A percentile compares a stretch with the other conserved stretches of the same genome.
Evolutionary conservation across 2,888 invertebrate species (phyloP).

Genomic region (Tillus elongatus): DNA sequence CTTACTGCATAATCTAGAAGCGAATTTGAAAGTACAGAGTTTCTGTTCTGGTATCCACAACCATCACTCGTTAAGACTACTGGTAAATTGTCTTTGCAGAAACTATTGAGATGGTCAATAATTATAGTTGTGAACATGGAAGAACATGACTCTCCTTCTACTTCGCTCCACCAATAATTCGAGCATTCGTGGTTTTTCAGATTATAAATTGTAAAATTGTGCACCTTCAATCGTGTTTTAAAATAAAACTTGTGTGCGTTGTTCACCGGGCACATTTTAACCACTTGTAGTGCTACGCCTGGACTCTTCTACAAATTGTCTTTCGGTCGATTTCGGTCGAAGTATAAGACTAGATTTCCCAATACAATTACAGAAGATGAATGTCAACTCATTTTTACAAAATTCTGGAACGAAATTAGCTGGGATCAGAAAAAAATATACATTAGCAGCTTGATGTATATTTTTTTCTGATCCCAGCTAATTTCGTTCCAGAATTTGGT

Average conservation of each 20-base stretch:
- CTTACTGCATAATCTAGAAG: slow-evolving; percentile 15
- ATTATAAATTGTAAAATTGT: slow-evolving; percentile 28
- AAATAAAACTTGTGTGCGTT: slow-evolving; percentile 22
- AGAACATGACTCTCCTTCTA: slow-evolving; percentile 7
- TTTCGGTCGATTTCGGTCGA: no score
- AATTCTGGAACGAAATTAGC: no score
- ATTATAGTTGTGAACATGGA: slow-evolving; percentile 9
- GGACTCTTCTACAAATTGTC: no score
- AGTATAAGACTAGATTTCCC: no score
- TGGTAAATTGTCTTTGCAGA: slow-evolving; percentile 8
- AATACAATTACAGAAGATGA: no score
- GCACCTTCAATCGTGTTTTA: slow-evolving; percentile 26
- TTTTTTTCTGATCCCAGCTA: no score
- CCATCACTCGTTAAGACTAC: slow-evolving; percentile 14
- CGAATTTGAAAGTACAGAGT: slow-evolving; percentile 14
- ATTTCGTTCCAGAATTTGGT: no score
- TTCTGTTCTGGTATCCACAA: slow-evolving; percentile 13
- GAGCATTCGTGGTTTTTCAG: slow-evolving; percentile 18
- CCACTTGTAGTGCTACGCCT: no score
- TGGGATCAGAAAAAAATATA: no score
- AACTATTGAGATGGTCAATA: slow-evolving; percentile 9
- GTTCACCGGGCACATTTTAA: slow-evolving; percentile 22
- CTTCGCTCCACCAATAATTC: slow-evolving; percentile 24
- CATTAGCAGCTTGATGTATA: no score
- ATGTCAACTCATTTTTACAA: no score